A percentile compares a stretch with the other conserved stretches of the same genome.
Evolutionary conservation across 2,113 vertebrate species (phyloP).

Genomic region (Misgurnus anguillicaudatus): DNA sequence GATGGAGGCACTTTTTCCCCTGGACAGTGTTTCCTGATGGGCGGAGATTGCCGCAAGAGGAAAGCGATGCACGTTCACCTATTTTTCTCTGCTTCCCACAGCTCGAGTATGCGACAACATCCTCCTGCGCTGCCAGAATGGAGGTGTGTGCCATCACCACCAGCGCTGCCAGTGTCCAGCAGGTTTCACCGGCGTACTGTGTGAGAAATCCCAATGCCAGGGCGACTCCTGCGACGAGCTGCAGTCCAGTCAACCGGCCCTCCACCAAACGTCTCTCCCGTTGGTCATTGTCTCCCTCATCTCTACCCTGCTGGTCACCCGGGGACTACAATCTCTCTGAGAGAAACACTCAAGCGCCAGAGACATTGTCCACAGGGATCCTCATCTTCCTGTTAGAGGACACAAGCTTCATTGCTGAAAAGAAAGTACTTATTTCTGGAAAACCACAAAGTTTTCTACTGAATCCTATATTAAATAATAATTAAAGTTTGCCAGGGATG

Average conservation of each 20-base stretch:
- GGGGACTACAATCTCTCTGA: slow-evolving; percentile 40
- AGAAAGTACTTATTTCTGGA: neutral
- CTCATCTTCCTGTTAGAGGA: slow-evolving; percentile 20
- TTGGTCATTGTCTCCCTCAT: slow-evolving; percentile 58
- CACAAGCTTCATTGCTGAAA: slow-evolving; percentile 3
- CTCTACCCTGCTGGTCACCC: slow-evolving; percentile 63
- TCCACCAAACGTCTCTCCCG: slow-evolving; percentile 57
- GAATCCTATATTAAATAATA: neutral
- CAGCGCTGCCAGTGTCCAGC: slow-evolving; percentile 86
- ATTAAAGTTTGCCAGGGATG: slow-evolving; percentile 28
- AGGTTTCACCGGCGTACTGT: slow-evolving; percentile 87
- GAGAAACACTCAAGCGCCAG: slow-evolving; percentile 5
- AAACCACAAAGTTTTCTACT: slow-evolving; percentile 36
- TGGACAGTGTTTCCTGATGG: slow-evolving; percentile 30
- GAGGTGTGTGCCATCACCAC: slow-evolving; percentile 91
- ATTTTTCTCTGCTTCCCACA: slow-evolving; percentile 71
- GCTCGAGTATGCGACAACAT: slow-evolving; percentile 94
- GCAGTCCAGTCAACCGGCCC: slow-evolving; percentile 65
- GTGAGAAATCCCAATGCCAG: slow-evolving; percentile 84
- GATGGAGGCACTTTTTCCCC: slow-evolving; percentile 4
- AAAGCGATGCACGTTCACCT: slow-evolving; percentile 53
- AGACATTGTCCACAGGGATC: slow-evolving; percentile 21
- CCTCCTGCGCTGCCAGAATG: slow-evolving; percentile 94
- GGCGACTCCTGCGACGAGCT: slow-evolving; percentile 80
- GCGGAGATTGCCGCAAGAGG: slow-evolving; percentile 48